Base-by-base conservation (phyloP, 2,113 vertebrate species). In the Naja naja region DNA sequence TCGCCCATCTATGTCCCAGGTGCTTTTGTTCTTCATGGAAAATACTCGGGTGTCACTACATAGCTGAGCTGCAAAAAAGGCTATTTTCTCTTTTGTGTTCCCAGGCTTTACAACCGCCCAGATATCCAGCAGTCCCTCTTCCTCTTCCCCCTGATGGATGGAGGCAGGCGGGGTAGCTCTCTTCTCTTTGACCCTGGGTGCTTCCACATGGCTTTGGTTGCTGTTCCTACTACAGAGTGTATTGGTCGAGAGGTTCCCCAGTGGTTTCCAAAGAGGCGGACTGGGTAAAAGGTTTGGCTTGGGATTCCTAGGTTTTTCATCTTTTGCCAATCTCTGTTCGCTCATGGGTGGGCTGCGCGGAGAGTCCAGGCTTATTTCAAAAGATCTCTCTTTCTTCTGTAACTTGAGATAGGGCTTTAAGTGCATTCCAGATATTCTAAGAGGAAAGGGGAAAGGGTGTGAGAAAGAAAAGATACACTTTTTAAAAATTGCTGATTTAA, bases 51-150 rank as follows among this genome's bases (percentile, higher is more conserved):
- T 92, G 56, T 0, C 94, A 87, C 96, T 93, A 87, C 97, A 98
- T 64, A 98, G 98, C 95, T 98, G 98, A 74, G 98, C 97, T 0
- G 98, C 98, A 5, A 99, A 99, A 96, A 99, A 98, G 0, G 99
- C 99, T 1, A 99, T 99, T 95, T 99, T 99, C 97, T 99, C 99
- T 91, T 98, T 98, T 0, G 99, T 99, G 34, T 99, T 99, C 81
- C 99, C 99, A 0, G 99, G 99, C 94, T 98, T 99, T 96, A 99
- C 99, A 27, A 99, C 98, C 0, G 98, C 97, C 98, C 98, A 99
- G 85, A 99, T 98, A 91, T 99, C 99, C 94, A 98, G 96, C 0
- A 97, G 97, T 0, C 97, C 96, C 9, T 98, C 98, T 1, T 93
- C 96, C 34, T 98, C 98, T 14, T 98, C 95, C 5, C 95, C 98